phyloP scores from a whole-genome alignment of 1,140 invertebrate species.

The Trichonephila inaurata region DNA sequence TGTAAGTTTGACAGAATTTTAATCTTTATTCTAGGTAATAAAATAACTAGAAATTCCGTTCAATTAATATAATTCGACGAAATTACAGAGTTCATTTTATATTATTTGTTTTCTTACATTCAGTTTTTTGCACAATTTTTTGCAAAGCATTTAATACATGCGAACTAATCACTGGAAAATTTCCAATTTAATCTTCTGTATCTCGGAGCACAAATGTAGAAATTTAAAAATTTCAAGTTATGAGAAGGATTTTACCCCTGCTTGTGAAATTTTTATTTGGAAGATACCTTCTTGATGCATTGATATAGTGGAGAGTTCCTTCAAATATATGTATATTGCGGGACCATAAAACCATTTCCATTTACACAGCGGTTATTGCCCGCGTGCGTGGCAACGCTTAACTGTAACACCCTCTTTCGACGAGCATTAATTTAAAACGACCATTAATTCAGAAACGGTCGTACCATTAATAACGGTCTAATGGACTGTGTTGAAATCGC shows the following conservation, averaged over 20 bases:
- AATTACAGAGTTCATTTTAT: too few species aligned
- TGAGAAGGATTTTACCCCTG: slow-evolving; percentile 84
- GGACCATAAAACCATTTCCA: slow-evolving; percentile 75
- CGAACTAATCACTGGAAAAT: neutral
- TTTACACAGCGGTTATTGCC: slow-evolving; percentile 71
- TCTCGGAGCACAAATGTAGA: neutral
- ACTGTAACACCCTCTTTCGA: slow-evolving; percentile 75
- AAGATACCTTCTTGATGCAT: slow-evolving; percentile 88
- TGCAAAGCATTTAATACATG: neutral
- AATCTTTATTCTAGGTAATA: neutral
- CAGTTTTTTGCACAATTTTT: neutral
- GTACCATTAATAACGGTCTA: slow-evolving; percentile 75
- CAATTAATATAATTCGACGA: too few species aligned
- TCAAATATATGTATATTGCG: slow-evolving; percentile 75
- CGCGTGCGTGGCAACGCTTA: slow-evolving; percentile 61
- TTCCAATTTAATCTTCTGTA: neutral
- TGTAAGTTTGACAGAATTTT: neutral
- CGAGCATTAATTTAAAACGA: slow-evolving; percentile 76
- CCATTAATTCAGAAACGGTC: slow-evolving; percentile 76
- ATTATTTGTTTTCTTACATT: neutral
- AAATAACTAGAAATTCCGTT: too few species aligned
- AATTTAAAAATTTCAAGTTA: slow-evolving; percentile 22
- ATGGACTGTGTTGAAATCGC: slow-evolving; percentile 76
- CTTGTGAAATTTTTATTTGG: slow-evolving; percentile 95
- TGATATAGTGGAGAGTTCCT: slow-evolving; percentile 60